phyloP scores from a whole-genome alignment of 2,113 vertebrate genomes.

The Stomatorhinus ivindoensis region DNA sequence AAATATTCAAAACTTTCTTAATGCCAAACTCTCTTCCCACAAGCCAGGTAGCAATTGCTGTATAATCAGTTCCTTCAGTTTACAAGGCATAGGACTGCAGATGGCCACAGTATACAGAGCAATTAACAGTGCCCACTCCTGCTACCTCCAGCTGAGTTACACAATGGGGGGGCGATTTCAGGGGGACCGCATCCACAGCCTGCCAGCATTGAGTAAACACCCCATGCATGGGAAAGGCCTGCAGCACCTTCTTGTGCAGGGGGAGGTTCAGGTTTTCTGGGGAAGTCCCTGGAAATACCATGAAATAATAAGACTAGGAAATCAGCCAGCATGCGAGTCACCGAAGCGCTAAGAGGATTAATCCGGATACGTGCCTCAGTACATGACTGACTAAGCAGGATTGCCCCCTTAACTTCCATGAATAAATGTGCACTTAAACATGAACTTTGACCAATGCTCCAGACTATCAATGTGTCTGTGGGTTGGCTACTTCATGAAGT shows the following conservation, averaged over 20 bases:
- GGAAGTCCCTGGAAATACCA: neutral
- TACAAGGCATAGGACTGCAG: constrained; percentile 42
- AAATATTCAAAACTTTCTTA: neutral
- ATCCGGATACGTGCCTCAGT: neutral
- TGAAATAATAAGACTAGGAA: neutral
- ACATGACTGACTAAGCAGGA: constrained; percentile 8
- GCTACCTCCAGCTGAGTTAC: constrained; percentile 10
- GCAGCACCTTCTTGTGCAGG: neutral
- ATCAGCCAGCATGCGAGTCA: neutral
- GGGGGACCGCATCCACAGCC: constrained; percentile 17
- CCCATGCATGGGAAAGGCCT: neutral
- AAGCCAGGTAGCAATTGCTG: constrained; percentile 47
- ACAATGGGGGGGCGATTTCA: constrained; percentile 30
- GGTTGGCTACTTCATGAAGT: neutral
- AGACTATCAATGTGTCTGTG: neutral
- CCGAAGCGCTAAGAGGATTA: constrained; percentile 4
- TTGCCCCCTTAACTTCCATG: neutral
- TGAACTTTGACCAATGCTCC: neutral
- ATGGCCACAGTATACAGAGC: constrained; percentile 39
- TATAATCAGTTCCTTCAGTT: constrained; percentile 50
- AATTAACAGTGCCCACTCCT: constrained; percentile 32
- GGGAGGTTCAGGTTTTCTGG: neutral
- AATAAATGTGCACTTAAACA: neutral
- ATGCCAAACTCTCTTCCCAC: no score
- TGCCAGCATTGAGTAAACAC: neutral